phyloP scores from a whole-genome alignment of 2,797 vertebrate genomes.

The Carapus acus region DNA sequence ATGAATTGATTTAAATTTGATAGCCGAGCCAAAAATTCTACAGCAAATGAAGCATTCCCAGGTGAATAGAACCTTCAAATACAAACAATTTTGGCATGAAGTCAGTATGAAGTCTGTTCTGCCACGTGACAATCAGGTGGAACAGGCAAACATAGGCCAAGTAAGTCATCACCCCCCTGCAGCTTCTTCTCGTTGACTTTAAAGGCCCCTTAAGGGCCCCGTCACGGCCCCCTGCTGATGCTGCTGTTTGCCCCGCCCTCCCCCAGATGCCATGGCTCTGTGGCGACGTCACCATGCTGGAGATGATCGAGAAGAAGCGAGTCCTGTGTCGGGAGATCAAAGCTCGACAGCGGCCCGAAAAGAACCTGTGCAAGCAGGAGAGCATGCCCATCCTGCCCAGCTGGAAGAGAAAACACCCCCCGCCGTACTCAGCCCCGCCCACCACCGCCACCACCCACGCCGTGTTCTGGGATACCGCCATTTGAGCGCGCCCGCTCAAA shows the following conservation, averaged over 20 bases:
- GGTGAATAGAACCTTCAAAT: too few relatives aligned
- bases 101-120: too few relatives aligned
- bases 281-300: constrained; percentile 94
- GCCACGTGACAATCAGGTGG: too few relatives aligned
- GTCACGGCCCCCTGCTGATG: neutral
- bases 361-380: constrained; percentile 93
- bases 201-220: too few relatives aligned
- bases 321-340: constrained; percentile 94
- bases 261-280: constrained; percentile 85
- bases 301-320: constrained; percentile 95
- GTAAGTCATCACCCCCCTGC: too few relatives aligned
- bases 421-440: constrained; percentile 86
- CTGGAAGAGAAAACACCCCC: constrained; percentile 87
- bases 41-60: too few relatives aligned
- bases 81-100: too few relatives aligned
- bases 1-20: too few relatives aligned
- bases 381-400: constrained; percentile 92
- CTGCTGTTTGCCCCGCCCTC: constrained; percentile 21
- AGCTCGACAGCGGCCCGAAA: constrained; percentile 84
- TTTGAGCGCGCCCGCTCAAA: constrained; percentile 25
- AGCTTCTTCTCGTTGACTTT: too few relatives aligned
- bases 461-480: constrained; percentile 91
- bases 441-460: constrained; percentile 78
- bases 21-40: too few relatives aligned
- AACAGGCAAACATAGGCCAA: too few relatives aligned